Evolutionary conservation across 2,888 invertebrate genomes (phyloP), one percentile per base, ranked within the genome.

Genomic region (Caenorhabditis sp.): DNA sequence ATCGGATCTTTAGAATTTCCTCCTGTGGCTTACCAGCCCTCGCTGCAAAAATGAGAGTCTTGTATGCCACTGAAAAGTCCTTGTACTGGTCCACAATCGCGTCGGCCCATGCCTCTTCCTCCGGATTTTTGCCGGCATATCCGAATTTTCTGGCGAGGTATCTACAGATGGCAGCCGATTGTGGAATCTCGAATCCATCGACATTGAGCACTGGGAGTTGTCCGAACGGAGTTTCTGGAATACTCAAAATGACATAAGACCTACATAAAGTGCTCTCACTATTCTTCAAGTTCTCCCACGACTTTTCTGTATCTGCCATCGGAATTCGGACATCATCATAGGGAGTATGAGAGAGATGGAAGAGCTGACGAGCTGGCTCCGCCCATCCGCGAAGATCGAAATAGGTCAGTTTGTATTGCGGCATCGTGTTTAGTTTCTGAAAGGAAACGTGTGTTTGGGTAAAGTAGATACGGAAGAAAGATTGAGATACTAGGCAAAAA

Each of bases 341-440:
- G 19, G 63, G 56, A 47, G 59, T 69, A 35, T 59, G 64, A 24
- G 84, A 77, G 12, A 84, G 38, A 47, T 63, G 56, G 41, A 83
- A 75, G n/a, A 80, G 54, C 64, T 85, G 85, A 28, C 86, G 73
- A 19, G 80, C 51, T 2, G 76, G 63, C 19, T 86, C 86, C 16
- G 66, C 86, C n/a, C 76, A 68, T 16, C 84, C 86, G 28, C 86
- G 84, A 16, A 66, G 66, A 16, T 64, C 49, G 70, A 84, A 86
- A 47, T 86, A 86, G 47, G 72, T 80, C 44, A 86, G 35, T 63
- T 84, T 86, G 64, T 84, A 86, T 26, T 73, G 26, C 8, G 77
- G 74, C 86, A 86, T 86, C 22, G 6, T 26, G 47, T 8, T n/a
- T 12, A 64, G 22, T 31, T 51, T 66, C 14, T 31, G 35, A 22